phyloP scores from a whole-genome alignment of 2,888 invertebrate genomes.

The Hoplodrina ambigua region DNA sequence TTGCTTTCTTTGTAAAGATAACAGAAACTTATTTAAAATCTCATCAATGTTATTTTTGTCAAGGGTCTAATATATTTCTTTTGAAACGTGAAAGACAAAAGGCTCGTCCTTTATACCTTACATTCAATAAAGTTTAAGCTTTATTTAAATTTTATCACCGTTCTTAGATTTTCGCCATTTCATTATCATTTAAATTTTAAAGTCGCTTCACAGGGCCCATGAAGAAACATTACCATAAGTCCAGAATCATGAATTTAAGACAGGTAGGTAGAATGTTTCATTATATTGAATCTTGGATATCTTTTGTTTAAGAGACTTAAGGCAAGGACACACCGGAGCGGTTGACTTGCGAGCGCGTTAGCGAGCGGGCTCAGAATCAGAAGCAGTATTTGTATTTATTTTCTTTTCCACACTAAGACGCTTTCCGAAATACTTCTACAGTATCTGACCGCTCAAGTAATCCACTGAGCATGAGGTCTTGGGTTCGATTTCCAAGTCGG shows the following conservation, averaged over 20 bases:
- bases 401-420: too few relatives aligned
- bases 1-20: not conserved
- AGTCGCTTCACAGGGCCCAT: constrained; percentile 35
- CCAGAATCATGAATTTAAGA: constrained; percentile 35
- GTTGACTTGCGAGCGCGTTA: too few relatives aligned
- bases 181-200: constrained; percentile 60
- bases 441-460: too few relatives aligned
- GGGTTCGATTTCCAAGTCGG: too few relatives aligned
- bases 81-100: constrained; percentile 19
- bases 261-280: constrained; percentile 27
- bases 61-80: constrained; percentile 45
- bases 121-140: constrained; percentile 60
- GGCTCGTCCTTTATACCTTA: constrained; percentile 35
- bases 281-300: constrained; percentile 28
- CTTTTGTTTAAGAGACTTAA: constrained; percentile 3
- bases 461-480: too few relatives aligned
- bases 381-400: too few relatives aligned
- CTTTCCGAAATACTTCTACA: too few relatives aligned
- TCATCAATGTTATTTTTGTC: constrained; percentile 43
- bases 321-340: too few relatives aligned
- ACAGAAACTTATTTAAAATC: constrained; percentile 39
- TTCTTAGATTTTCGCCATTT: constrained; percentile 56
- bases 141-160: constrained; percentile 64
- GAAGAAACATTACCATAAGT: constrained; percentile 53
- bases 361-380: too few relatives aligned